These are phyloP conservation scores for Drosophila tani DNA, from an alignment of 1,140 invertebrate species.

Conservation along the genomic window DNA sequence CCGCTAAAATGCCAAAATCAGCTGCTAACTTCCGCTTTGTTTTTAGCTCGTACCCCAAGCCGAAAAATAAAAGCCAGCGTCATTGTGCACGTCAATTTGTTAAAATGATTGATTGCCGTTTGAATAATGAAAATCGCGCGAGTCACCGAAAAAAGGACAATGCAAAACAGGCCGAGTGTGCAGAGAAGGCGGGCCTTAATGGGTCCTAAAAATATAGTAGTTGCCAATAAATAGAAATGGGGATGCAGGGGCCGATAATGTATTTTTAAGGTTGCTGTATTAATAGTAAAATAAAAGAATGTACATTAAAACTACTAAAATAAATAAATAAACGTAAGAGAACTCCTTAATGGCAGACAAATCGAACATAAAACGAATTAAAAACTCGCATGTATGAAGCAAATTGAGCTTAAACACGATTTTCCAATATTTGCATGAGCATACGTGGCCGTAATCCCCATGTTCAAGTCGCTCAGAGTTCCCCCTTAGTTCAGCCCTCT, in stretches of 20 bases:
- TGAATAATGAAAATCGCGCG: slow-evolving; percentile 79
- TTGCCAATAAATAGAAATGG: slow-evolving; percentile 3
- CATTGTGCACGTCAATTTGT: slow-evolving; percentile 82
- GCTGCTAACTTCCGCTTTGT: slow-evolving; percentile 76
- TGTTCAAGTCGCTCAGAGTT: slow-evolving; percentile 28
- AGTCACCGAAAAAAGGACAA: slow-evolving; percentile 69
- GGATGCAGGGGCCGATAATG: neutral
- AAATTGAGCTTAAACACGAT: slow-evolving; percentile 36
- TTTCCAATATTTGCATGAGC: slow-evolving; percentile 45
- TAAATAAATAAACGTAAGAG: too few relatives aligned
- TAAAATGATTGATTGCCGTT: slow-evolving; percentile 83
- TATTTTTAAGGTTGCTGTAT: too few relatives aligned
- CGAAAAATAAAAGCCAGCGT: slow-evolving; percentile 71
- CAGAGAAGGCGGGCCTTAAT: slow-evolving; percentile 19
- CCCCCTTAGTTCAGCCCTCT: slow-evolving; percentile 27
- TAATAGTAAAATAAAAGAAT: too few relatives aligned
- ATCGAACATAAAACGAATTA: neutral
- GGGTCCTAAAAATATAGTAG: neutral
- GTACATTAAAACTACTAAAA: neutral
- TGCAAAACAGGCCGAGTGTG: slow-evolving; percentile 39
- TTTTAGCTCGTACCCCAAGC: slow-evolving; percentile 54
- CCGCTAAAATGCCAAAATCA: slow-evolving; percentile 77
- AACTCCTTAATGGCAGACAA: neutral
- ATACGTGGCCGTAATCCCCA: slow-evolving; percentile 18
- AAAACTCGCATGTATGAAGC: neutral